Base-by-base conservation (phyloP, 2,888 invertebrate species). In the Caenorhabditis virilis region DNA sequence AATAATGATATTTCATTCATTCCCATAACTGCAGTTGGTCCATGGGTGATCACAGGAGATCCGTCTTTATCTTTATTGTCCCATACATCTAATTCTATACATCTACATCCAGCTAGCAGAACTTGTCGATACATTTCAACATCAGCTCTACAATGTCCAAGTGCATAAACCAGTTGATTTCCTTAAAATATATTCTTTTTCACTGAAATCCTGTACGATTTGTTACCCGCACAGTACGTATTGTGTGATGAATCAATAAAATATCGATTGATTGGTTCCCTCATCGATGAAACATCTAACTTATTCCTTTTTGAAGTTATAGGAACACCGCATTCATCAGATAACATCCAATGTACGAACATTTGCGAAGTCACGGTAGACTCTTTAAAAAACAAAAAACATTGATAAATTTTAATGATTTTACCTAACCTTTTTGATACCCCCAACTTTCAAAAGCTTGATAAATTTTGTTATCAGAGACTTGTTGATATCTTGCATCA, bases 21-120 rank as follows among this genome's bases (percentile, higher is more conserved):
- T 39, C 75, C 64, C 68, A 77, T 72, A 9, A 77, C 61, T 20
- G 65, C 70, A 3, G 64, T 50, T 1, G 73, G 95, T 41, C 97
- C 97, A 86, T 98, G 98, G 30, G 98, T 99, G 75, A 99, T 95
- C 80, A 98, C 95, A 0, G 97, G 97, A 82, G 98, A 97, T 2
- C 54, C 63, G 22, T 72, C 69, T 38, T 69, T 69, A 85, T 95
- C 93, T n/a, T 65, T 62, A 9, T 97, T 98, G 85, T 98, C 97
- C 97, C 97, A 98, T 85, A 95, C 95, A 86, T 98, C 98, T 52
- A 98, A 87, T 85, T 98, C 98, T 2, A 98, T 92, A 85, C 95
- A 97, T 79, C 93, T 90, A 88, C 97, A 98, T 0, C 98, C 98
- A 38, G 95, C 93, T 59, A 97, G 87, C 65, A 97, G 87, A 11